Percentiles rank a stretch among this genome's conserved stretches.
These are phyloP conservation scores for Python bivittatus DNA, from an alignment of 2,113 vertebrate genomes.

Conservation along the genomic window DNA sequence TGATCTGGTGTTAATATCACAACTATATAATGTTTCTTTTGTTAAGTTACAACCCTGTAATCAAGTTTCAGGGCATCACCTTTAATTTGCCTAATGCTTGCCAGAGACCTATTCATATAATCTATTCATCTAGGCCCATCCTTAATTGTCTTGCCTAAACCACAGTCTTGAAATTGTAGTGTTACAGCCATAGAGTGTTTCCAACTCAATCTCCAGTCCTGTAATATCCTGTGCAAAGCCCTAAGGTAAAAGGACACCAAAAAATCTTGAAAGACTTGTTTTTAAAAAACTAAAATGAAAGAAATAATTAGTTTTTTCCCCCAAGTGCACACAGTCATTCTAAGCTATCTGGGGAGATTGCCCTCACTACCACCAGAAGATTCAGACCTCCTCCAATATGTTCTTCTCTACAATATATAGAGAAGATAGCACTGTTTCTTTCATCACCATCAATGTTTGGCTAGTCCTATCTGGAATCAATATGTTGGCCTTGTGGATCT, in stretches of 20 bases:
- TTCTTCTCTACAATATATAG: background rate
- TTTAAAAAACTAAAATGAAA: background rate
- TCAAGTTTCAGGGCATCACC: too few relatives aligned
- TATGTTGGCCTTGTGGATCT: background rate
- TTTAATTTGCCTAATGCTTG: too few relatives aligned
- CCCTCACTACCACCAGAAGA: background rate
- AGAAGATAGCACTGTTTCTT: background rate
- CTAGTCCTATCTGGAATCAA: background rate
- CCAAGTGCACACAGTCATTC: background rate
- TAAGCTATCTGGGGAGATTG: background rate
- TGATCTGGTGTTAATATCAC: background rate
- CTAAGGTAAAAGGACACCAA: background rate
- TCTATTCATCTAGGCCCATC: background rate
- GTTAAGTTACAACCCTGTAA: too few relatives aligned
- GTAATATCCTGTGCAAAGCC: background rate
- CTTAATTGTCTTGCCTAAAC: background rate
- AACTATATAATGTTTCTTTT: background rate
- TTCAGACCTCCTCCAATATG: background rate
- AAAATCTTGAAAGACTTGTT: background rate
- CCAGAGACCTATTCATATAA: background rate
- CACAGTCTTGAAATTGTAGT: background rate
- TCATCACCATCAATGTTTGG: background rate
- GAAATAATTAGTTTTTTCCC: background rate
- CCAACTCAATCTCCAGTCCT: background rate
- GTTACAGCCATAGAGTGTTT: background rate